Base-by-base conservation (phyloP, 2,113 vertebrate genomes). In the Hippocampus abdominalis region DNA sequence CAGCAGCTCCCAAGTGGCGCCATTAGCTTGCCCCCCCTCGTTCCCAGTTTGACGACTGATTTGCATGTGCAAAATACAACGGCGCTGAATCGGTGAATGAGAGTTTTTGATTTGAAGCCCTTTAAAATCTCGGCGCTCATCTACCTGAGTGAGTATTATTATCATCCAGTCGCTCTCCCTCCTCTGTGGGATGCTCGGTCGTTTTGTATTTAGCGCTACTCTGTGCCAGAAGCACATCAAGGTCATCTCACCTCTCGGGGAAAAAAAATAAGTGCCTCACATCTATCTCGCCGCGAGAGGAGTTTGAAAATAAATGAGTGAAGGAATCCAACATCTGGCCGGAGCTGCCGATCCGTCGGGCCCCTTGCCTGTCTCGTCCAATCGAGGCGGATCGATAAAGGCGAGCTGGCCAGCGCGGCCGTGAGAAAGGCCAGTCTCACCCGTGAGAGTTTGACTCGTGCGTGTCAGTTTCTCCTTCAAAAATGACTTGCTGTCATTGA, bases 331-430 rank as follows among this genome's bases (percentile, higher is more conserved):
- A 81, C 82, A 83, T 80, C 73, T 83, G 83, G 78, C 71, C 40
- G 62, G 48, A n/a, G 49, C 68, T 27, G 63, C 39, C 70, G 57
- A 76, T 79, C 74, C 65, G 68, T 82, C 82, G 87, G 73, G 74
- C 73, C 39, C 39, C 76, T 74, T 53, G 15, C 18, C 15, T 32
- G 15, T 2, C 57, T 60, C 15, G 57, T 32, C 57, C 57, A 32
- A 7, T 32, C 32, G 27, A 60, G 68, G 72, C 64, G 76, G 87
- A 88, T 89, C 89, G 76, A 87, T 81, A 80, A 8, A 73, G 71
- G 77, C 42, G 80, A 74, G 72, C 67, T 64, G 21, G 46, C 78
- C 73, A 69, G 1, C 49, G 0, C 2, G 0, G 40, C 73, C 68
- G 78, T 76, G 74, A 77, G 74, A 70, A 86, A 74, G 73, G 83